Evolutionary conservation across 2,797 vertebrate genomes (phyloP).

Genomic region (Ctenopoma multispine): DNA sequence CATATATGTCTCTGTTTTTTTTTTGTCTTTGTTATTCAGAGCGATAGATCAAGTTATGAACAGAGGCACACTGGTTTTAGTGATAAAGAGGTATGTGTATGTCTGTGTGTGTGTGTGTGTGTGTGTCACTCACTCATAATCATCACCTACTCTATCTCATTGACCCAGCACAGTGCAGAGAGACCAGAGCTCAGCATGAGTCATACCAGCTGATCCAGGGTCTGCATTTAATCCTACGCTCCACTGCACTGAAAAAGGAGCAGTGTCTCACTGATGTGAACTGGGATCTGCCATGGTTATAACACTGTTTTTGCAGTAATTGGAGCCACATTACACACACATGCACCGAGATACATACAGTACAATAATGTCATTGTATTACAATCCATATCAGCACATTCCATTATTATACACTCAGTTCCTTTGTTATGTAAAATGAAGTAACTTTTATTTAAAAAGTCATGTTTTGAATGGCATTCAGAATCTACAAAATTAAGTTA

Average conservation of each 20-base stretch:
- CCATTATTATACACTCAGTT: neutral
- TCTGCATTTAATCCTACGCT: conserved; percentile 73
- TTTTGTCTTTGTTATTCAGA: conserved; percentile 17
- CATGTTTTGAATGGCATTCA: neutral
- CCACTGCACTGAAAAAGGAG: conserved; percentile 61
- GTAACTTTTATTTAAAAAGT: neutral
- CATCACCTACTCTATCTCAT: conserved; percentile 59
- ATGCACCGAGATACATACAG: neutral
- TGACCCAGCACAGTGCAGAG: conserved; percentile 57
- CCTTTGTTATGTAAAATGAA: neutral
- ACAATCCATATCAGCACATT: neutral
- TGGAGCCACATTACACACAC: conserved; percentile 15
- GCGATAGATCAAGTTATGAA: conserved; percentile 25
- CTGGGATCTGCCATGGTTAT: conserved; percentile 55
- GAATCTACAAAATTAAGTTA: neutral
- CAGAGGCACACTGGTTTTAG: conserved; percentile 10
- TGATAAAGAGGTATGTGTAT: conserved; percentile 13
- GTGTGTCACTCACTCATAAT: conserved; percentile 47
- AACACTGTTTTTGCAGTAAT: conserved; percentile 25
- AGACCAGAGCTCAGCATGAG: conserved; percentile 55
- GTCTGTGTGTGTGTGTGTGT: neutral
- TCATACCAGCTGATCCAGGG: conserved; percentile 65
- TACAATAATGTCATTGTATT: conserved; percentile 16
- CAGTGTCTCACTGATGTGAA: conserved; percentile 43
- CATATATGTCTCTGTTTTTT: conserved; percentile 11